These are phyloP conservation scores for Plebejus melissa DNA, from an alignment of 2,888 invertebrate species.

Conservation along the genomic window DNA sequence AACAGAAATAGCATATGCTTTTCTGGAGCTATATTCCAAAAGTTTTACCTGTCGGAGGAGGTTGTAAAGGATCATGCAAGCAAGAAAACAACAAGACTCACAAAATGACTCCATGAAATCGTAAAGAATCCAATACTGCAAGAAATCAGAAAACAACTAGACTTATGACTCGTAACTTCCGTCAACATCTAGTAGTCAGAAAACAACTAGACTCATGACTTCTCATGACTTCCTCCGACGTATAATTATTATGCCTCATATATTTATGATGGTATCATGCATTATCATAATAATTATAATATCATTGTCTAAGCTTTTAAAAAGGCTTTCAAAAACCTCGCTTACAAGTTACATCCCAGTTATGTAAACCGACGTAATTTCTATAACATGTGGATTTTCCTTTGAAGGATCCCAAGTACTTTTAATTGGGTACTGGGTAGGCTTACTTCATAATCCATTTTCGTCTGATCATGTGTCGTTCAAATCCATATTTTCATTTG, in stretches of 20 bases:
- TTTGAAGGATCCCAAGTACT: not conserved
- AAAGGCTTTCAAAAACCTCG: not conserved
- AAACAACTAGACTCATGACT: too few relatives aligned
- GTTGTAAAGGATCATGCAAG: too few relatives aligned
- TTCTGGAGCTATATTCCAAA: not conserved
- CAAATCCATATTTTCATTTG: constrained; percentile 1
- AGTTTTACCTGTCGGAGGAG: too few relatives aligned
- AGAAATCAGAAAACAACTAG: too few relatives aligned
- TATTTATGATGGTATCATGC: not conserved
- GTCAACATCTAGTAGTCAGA: too few relatives aligned
- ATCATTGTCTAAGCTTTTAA: not conserved
- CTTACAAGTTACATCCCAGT: not conserved
- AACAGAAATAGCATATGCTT: not conserved
- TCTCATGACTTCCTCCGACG: too few relatives aligned
- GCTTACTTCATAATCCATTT: not conserved
- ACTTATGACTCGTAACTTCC: too few relatives aligned
- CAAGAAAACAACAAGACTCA: too few relatives aligned
- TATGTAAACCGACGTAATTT: not conserved
- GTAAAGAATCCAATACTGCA: too few relatives aligned
- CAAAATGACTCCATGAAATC: too few relatives aligned
- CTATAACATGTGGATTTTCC: not conserved
- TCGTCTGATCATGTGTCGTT: not conserved
- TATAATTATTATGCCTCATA: not conserved
- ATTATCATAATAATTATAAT: not conserved
- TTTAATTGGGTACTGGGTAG: constrained; percentile 8